A percentile compares a stretch with the other conserved stretches of the same genome.
phyloP scores from a whole-genome alignment of 2,797 vertebrate species.

The Anas acuta region DNA sequence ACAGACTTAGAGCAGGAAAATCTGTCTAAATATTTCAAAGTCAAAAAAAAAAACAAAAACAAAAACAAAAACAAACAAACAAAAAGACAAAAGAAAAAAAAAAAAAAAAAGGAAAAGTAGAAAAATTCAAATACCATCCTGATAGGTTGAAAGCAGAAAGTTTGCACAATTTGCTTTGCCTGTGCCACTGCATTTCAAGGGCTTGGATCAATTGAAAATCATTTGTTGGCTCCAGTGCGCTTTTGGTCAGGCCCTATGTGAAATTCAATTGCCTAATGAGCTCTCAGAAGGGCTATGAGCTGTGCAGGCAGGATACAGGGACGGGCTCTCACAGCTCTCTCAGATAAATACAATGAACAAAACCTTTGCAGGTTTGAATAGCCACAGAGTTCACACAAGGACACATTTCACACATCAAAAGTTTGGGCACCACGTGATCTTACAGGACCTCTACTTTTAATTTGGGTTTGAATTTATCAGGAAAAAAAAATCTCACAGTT shows the following conservation, averaged over 20 bases:
- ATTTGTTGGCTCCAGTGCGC: not conserved
- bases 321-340: not conserved
- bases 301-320: not conserved
- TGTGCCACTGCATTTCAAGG: conserved; percentile 6
- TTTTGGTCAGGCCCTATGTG: conserved; percentile 6
- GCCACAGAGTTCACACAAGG: not conserved
- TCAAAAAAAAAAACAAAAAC: not conserved
- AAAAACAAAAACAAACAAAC: not conserved
- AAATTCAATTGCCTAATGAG: conserved; percentile 48
- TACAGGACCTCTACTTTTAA: conserved; percentile 7
- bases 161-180: not conserved
- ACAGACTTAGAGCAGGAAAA: not conserved
- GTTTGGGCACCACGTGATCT: not conserved
- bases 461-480: not conserved
- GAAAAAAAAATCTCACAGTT: not conserved
- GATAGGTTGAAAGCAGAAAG: not conserved
- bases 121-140: not conserved
- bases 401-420: not conserved
- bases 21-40: not conserved
- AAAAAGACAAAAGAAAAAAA: not conserved
- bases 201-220: conserved; percentile 49
- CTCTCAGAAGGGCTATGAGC: conserved; percentile 35
- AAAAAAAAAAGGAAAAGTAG: not conserved
- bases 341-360: conserved; percentile 1
- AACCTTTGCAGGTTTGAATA: conserved; percentile 28